Base-by-base conservation (phyloP, 30 jellyfish, hydroid and myxozoan species). In the Hydra vulgaris region DNA sequence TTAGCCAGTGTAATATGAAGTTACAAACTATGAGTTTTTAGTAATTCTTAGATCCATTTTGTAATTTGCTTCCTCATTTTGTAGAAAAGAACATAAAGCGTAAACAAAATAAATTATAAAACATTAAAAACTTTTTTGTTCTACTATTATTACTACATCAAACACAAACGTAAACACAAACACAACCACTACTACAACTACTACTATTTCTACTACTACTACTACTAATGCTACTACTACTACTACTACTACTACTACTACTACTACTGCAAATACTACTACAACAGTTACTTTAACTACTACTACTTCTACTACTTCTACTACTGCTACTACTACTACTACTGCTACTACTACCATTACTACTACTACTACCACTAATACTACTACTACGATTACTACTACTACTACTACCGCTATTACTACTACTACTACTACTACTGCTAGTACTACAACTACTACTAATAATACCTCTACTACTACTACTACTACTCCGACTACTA, bases 291-390 rank as follows among this genome's bases (percentile, higher is more conserved):
- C 76, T 69, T 3, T 15, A 3, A 69, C 76, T 69, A 69, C 76
- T 69, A 21, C 76, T 69, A 69, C 76, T 69, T 3, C 76, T 69
- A 69, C 76, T 69, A 69, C 76, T 69, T 3, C 76, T 69, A 69
- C 76, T 69, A 40, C 61, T 40, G 26, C 84, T 77, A 77, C 79
- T 52, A 77, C 80, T 26, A 77, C 84, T 77, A 77, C 79, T 26
- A 77, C 84, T 77, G 26, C 84, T 77, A 73, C 81, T 22, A 26
- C 70, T 73, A 73, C 81, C 8, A 73, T 74, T 22, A 73, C 81
- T 22, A 73, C 70, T 23, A 40, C 61, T 40, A 40, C 61, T 40
- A 40, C 61, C 12, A 40, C 61, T 40, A 40, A 5, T 40, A 40
- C 61, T 40, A 40, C 61, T 40, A 40, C 61, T 40, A 40, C 61